Percentiles rank a stretch among this genome's conserved stretches.
Conservation (phyloP, 2,797 vertebrate genomes). For the Vipera ursinii region DNA sequence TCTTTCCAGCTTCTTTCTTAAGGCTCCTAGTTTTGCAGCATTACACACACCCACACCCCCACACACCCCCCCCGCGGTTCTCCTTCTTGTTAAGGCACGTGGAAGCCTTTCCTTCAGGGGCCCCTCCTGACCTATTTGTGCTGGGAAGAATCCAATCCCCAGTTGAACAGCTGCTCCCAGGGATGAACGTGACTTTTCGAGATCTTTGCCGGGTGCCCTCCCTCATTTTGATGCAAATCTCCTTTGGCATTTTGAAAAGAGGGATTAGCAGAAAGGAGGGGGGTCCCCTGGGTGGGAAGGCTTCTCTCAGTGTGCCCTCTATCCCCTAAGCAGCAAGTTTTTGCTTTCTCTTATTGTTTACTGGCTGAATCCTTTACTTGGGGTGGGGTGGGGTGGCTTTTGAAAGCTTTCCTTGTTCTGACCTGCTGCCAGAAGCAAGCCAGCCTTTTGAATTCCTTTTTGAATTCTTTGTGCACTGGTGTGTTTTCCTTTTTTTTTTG, state of each 20-base stretch:
- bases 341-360: slow-evolving; percentile 64
- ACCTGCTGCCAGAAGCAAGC: slow-evolving; percentile 46
- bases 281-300: slow-evolving; percentile 15
- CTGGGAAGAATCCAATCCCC: slow-evolving; percentile 38
- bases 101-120: background rate
- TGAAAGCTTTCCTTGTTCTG: slow-evolving; percentile 71
- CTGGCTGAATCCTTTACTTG: slow-evolving; percentile 32
- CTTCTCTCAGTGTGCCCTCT: slow-evolving; percentile 10
- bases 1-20: background rate
- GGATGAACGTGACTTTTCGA: slow-evolving; percentile 58
- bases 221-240: slow-evolving; percentile 74
- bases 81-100: rapidly evolving
- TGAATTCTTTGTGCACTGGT: background rate
- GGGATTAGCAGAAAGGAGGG: slow-evolving; percentile 31
- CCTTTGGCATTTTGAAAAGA: slow-evolving; percentile 64
- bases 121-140: background rate
- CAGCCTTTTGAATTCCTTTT: slow-evolving; percentile 7
- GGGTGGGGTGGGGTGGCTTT: background rate
- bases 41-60: background rate
- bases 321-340: slow-evolving; percentile 50
- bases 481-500: background rate
- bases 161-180: slow-evolving; percentile 71
- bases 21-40: background rate
- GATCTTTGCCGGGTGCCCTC: slow-evolving; percentile 25
- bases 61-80: background rate